phyloP scores from a whole-genome alignment of 2,113 vertebrate species.

The Sporophila hypoxantha region DNA sequence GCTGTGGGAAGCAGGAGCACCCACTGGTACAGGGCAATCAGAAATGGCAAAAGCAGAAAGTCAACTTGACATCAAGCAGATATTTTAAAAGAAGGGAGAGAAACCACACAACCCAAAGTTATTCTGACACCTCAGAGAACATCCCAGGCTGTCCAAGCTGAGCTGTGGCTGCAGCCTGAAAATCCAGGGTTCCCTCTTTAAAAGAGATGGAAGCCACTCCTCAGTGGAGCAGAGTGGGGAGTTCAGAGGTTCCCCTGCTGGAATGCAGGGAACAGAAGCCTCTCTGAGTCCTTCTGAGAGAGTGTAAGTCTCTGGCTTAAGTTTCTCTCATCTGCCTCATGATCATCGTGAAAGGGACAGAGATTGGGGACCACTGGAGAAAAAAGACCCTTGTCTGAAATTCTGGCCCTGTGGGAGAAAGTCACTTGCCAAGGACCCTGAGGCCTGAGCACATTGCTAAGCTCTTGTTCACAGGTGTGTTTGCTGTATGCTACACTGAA shows the following conservation, averaged over 20 bases:
- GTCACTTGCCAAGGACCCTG: too few relatives aligned
- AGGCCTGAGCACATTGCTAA: too few relatives aligned
- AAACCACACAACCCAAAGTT: accelerated
- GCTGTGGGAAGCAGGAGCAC: neutral
- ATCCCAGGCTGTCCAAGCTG: neutral
- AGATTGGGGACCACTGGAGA: too few relatives aligned
- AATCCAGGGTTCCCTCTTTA: neutral
- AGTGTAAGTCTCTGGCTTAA: too few relatives aligned
- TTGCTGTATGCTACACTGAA: too few relatives aligned
- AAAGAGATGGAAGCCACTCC: neutral
- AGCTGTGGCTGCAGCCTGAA: neutral
- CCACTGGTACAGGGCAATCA: neutral
- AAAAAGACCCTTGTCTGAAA: too few relatives aligned
- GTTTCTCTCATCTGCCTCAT: too few relatives aligned
- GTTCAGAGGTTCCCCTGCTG: neutral
- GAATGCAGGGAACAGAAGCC: neutral
- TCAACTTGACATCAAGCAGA: accelerated
- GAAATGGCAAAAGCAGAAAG: neutral
- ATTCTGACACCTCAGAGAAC: accelerated
- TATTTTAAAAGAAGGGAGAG: neutral
- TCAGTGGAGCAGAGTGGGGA: neutral
- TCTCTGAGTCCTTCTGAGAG: neutral
- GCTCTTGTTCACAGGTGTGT: too few relatives aligned
- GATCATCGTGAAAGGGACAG: too few relatives aligned
- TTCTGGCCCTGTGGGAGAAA: too few relatives aligned